Conservation (phyloP, 2,888 invertebrate species). For the Acronicta leporina region DNA sequence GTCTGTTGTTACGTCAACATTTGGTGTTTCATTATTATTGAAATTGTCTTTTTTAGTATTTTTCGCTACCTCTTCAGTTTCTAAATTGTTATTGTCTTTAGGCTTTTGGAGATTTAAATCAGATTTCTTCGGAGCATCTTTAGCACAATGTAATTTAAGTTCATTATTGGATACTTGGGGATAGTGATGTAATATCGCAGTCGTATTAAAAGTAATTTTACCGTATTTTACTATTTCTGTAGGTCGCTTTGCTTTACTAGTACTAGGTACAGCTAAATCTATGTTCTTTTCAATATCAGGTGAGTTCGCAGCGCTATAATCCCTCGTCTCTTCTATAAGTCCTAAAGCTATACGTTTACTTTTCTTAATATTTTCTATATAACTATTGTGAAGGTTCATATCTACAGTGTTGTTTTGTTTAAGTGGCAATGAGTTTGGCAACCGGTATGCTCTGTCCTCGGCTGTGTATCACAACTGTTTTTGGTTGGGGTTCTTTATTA, state of each 20-base stretch:
- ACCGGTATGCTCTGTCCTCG: conserved; percentile 78
- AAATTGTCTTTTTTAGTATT: conserved; percentile 67
- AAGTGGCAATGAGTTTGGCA: conserved; percentile 84
- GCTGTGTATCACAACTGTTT: conserved; percentile 88
- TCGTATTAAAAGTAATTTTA: conserved; percentile 85
- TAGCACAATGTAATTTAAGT: conserved; percentile 41
- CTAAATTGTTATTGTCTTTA: conserved; percentile 75
- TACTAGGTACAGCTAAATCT: conserved; percentile 75
- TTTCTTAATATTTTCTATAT: conserved; percentile 81
- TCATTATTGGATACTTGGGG: conserved; percentile 77
- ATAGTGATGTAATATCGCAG: conserved; percentile 84
- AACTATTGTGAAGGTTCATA: conserved; percentile 83
- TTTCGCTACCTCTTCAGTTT: conserved; percentile 40
- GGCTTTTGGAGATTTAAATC: conserved; percentile 71
- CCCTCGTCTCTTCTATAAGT: conserved; percentile 80
- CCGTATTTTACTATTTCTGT: conserved; percentile 82
- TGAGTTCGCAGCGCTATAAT: conserved; percentile 70
- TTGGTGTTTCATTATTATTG: conserved; percentile 75
- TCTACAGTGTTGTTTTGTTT: conserved; percentile 84
- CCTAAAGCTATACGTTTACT: conserved; percentile 81
- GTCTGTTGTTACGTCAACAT: conserved; percentile 64
- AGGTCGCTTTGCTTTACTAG: conserved; percentile 74
- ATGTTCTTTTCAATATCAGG: conserved; percentile 62
- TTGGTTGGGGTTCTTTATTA: conserved; percentile 69
- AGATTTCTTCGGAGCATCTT: conserved; percentile 70